Evolutionary conservation across 2,113 vertebrate species (phyloP), one percentile per base, ranked within the genome.

Genomic region (Poecilia latipinna): DNA sequence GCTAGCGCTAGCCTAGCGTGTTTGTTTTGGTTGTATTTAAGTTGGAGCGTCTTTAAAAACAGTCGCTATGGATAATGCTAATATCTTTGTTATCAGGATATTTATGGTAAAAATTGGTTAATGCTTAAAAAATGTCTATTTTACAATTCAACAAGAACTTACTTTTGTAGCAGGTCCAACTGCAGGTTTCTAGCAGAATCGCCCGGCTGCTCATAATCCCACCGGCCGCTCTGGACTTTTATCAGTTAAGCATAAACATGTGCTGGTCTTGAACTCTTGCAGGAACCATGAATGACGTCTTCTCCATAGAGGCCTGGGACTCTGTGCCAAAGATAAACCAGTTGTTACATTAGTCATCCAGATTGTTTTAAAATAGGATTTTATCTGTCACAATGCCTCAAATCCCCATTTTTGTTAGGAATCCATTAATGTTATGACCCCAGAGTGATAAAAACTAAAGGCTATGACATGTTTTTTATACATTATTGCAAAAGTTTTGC

Each of bases 201-300:
- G 28, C 10, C 26, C 51, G 42, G 29, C 28, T 72, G 3, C 5
- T 67, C 28, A 17, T 26, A 62, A 66, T 31, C 39, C 66, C 57
- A 72, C 13, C 28, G 39, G 29, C 70, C 31, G n/a, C 39, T 67
- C 39, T 31, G 51, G 69, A 11, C 61, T 31, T 61, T 72, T 61
- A 72, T 54, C 70, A 62, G 31, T 51, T 62, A 68, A 68, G 64
- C 28, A n/a, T 28, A 62, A 78, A 67, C 70, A 68, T 63, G n/a
- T 78, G 70, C 51, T 68, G 22, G 48, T 72, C 51, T 12, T 32
- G 31, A 33, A 54, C 64, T 61, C 13, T 51, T 54, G 29, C 29
- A 32, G 39, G 33, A 72, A 68, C 72, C 15, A 48, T 6, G 17
- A 48, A 48, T 79, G 39, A 3, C 12, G 29, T 61, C 17, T 29